These are phyloP conservation scores for Melanotaenia trifasciata DNA, from an alignment of 2,797 vertebrate genomes.

Conservation along the genomic window DNA sequence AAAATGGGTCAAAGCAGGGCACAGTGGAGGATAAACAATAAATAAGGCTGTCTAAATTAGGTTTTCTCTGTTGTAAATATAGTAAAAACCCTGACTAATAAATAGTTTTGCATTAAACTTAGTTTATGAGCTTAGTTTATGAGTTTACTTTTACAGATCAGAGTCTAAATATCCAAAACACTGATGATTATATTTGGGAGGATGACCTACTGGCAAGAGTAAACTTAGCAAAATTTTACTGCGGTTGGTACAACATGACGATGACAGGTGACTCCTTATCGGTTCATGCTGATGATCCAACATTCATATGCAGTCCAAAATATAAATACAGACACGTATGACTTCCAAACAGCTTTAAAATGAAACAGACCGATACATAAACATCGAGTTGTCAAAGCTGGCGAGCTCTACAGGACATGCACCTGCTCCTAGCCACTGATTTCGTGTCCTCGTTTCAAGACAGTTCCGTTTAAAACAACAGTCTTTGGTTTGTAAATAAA, in stretches of 20 bases:
- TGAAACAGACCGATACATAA: constrained; percentile 34
- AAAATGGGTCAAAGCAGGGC: not conserved
- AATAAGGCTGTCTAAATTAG: not conserved
- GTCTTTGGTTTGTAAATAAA: not conserved
- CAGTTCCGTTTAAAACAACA: rapidly evolving
- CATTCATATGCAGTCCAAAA: not conserved
- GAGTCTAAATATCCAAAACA: not conserved
- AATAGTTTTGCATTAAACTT: not conserved
- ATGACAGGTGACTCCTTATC: constrained; percentile 24
- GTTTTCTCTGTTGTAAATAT: not conserved
- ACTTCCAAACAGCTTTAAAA: constrained; percentile 14
- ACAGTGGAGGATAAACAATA: no score
- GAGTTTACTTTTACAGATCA: not conserved
- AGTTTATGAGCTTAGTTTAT: not conserved
- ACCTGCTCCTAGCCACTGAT: constrained; percentile 59
- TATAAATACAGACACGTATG: not conserved
- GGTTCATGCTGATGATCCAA: not conserved
- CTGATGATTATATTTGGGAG: not conserved
- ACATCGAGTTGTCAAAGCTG: constrained; percentile 39
- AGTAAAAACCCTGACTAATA: not conserved
- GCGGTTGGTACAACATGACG: not conserved
- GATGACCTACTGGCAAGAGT: constrained; percentile 1
- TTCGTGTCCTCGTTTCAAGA: constrained; percentile 14
- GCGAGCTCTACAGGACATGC: constrained; percentile 36
- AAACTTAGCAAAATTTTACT: constrained; percentile 33